Conservation (phyloP, 2,797 vertebrate species). For the Halcyon leucocephala region DNA sequence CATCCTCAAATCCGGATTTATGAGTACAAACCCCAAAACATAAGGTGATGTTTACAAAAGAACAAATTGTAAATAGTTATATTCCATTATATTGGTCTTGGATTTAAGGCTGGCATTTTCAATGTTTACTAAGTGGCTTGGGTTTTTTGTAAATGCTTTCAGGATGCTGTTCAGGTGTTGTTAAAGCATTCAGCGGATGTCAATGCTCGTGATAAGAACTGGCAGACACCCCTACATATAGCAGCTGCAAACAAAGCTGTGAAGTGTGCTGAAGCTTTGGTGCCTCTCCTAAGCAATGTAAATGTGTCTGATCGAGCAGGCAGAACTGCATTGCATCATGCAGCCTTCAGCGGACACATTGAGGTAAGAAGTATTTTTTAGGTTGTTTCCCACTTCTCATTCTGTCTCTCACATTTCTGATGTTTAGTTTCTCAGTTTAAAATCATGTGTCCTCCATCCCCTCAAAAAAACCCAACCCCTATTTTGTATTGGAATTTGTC, state of each 20-base stretch:
- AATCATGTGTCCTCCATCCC: not conserved
- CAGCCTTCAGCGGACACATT: conserved; percentile 95
- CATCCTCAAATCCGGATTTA: not conserved
- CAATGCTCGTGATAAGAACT: conserved; percentile 97
- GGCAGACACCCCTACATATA: conserved; percentile 98
- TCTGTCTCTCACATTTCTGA: not conserved
- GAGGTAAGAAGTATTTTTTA: conserved; percentile 83
- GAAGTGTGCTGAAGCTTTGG: conserved; percentile 94
- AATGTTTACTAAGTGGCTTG: not conserved
- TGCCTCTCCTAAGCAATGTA: conserved; percentile 95
- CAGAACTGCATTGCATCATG: conserved; percentile 95
- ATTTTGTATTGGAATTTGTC: not conserved
- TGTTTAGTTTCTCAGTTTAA: not conserved
- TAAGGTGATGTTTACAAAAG: not conserved
- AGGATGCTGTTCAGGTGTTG: conserved; percentile 98
- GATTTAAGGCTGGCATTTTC: not conserved
- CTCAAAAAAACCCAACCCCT: not conserved
- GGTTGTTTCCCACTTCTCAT: not conserved
- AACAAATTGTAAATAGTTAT: not conserved
- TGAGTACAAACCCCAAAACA: not conserved
- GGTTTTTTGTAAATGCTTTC: conserved; percentile 37
- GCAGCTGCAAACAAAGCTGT: conserved; percentile 96
- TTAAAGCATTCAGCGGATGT: conserved; percentile 98
- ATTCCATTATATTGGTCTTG: not conserved
- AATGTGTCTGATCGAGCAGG: conserved; percentile 96